Percentiles rank a stretch among this genome's conserved stretches.
Conservation (phyloP, 2,888 invertebrate genomes). For the Dione vanillae region DNA sequence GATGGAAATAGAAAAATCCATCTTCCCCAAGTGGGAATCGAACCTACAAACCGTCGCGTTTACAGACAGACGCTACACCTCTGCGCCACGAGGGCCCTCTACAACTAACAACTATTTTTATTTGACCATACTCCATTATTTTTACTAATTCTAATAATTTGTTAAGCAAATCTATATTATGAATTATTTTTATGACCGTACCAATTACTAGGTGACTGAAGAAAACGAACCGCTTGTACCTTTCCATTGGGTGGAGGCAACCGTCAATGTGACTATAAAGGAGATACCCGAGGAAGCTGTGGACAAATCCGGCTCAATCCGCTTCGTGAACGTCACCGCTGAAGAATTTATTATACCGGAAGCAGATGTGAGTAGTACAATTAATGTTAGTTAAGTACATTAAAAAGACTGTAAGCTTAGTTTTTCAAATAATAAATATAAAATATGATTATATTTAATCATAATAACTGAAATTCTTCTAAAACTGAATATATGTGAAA, state of each 20-base stretch:
- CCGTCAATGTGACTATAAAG: conserved; percentile 93
- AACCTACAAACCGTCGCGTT: no score
- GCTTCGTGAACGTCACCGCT: conserved; percentile 91
- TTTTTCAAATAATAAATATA: no score
- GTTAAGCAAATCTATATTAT: neutral
- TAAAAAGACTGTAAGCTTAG: no score
- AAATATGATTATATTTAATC: neutral
- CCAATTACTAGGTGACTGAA: conserved; percentile 85
- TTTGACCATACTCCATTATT: no score
- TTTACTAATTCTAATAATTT: neutral
- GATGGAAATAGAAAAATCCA: no score
- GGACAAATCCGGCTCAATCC: conserved; percentile 94
- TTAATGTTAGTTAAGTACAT: neutral
- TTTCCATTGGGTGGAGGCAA: conserved; percentile 90
- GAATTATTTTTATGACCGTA: neutral
- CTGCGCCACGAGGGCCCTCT: no score
- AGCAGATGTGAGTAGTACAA: conserved; percentile 67
- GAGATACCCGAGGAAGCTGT: conserved; percentile 96
- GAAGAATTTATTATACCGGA: conserved; percentile 92
- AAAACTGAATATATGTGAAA: no score
- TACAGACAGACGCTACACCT: no score
- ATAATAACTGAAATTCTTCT: neutral
- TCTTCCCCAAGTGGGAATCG: no score
- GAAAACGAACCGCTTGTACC: conserved; percentile 83
- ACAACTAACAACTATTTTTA: no score